Conservation (phyloP, 1,140 invertebrate genomes). For the Drusus annulatus region DNA sequence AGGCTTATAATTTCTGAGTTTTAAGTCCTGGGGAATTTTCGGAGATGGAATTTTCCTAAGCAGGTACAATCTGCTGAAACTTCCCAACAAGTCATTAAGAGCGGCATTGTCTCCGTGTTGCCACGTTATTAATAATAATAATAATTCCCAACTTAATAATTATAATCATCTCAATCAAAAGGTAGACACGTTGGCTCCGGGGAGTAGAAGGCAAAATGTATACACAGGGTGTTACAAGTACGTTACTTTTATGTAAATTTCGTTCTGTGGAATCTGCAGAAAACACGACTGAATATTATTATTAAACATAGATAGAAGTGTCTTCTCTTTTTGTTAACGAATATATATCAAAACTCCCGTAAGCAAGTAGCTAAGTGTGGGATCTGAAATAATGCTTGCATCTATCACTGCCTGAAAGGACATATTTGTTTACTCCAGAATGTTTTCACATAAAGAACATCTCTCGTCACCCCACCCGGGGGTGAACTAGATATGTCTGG, state of each 20-base stretch:
- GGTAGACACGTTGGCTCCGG: conserved; percentile 53
- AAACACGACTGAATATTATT: too few species aligned
- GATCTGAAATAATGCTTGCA: too few species aligned
- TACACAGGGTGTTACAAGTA: too few species aligned
- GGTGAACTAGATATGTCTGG: not conserved
- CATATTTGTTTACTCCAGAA: conserved; percentile 15
- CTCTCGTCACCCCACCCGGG: not conserved
- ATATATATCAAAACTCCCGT: too few species aligned
- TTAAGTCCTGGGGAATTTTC: conserved; percentile 51
- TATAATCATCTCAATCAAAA: conserved; percentile 59
- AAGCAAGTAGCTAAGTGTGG: too few species aligned
- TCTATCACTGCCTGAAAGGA: not conserved
- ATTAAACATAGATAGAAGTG: too few species aligned
- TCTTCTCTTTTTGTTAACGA: too few species aligned
- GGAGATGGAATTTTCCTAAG: conserved; percentile 52
- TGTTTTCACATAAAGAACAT: conserved; percentile 1
- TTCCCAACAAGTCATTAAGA: conserved; percentile 52
- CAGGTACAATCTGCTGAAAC: conserved; percentile 46
- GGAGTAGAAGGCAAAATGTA: not conserved
- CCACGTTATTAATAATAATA: conserved; percentile 43
- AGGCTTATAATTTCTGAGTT: conserved; percentile 26
- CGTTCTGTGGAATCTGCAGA: too few species aligned
- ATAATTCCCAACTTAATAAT: conserved; percentile 54
- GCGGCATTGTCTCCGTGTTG: conserved; percentile 47
- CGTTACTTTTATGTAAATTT: too few species aligned